These are phyloP conservation scores for Lordiphosa mommai DNA, from an alignment of 1,140 invertebrate genomes.

Conservation along the genomic window DNA sequence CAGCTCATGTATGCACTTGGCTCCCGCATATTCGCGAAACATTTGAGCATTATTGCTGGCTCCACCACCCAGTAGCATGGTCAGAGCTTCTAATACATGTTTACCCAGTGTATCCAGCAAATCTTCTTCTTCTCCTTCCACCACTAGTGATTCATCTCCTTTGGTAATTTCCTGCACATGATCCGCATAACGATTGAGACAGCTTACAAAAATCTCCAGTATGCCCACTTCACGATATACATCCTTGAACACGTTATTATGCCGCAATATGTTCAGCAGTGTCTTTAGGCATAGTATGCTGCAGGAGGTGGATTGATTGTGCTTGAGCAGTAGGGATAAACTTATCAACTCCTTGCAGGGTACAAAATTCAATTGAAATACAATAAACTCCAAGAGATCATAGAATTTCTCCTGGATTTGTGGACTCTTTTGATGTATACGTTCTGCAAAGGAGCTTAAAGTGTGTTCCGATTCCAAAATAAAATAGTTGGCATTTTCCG, in stretches of 20 bases:
- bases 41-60: slow-evolving; percentile 94
- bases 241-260: slow-evolving; percentile 97
- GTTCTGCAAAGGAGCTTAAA: slow-evolving; percentile 96
- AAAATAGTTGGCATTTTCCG: slow-evolving; percentile 99
- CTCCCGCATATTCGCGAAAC: slow-evolving; percentile 95
- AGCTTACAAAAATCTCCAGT: slow-evolving; percentile 97
- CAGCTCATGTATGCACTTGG: slow-evolving; percentile 93
- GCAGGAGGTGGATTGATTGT: slow-evolving; percentile 88
- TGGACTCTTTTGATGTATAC: slow-evolving; percentile 92
- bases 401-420: slow-evolving; percentile 98
- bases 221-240: slow-evolving; percentile 98
- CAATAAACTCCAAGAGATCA: slow-evolving; percentile 96
- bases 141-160: slow-evolving; percentile 56
- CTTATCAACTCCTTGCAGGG: slow-evolving; percentile 99
- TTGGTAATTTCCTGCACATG: slow-evolving; percentile 76
- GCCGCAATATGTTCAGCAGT: slow-evolving; percentile 91
- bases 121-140: slow-evolving; percentile 74
- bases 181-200: slow-evolving; percentile 91
- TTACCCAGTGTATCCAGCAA: slow-evolving; percentile 88
- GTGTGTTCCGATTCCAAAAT: slow-evolving; percentile 98
- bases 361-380: slow-evolving; percentile 98
- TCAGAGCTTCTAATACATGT: slow-evolving; percentile 92
- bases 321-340: slow-evolving; percentile 94
- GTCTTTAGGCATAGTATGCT: slow-evolving; percentile 94
- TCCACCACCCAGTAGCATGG: slow-evolving; percentile 86